These are phyloP conservation scores for Aix galericulata DNA, from an alignment of 2,113 vertebrate genomes.

Conservation along the genomic window DNA sequence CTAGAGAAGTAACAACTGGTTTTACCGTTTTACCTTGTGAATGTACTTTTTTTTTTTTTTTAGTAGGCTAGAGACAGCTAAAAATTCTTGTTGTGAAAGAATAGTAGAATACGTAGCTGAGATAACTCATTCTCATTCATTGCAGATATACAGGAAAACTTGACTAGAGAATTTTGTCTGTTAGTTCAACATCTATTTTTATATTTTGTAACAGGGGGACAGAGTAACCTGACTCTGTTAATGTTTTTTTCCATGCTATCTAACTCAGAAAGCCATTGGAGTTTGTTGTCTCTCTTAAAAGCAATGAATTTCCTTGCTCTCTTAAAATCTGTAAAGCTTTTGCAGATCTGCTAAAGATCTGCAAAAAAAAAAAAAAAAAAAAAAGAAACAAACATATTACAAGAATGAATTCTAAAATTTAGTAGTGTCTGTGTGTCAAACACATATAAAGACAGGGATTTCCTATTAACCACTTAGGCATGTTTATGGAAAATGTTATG, in stretches of 20 bases:
- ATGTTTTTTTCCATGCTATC: background rate
- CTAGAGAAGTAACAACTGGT: background rate
- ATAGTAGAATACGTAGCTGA: background rate
- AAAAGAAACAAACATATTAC: background rate
- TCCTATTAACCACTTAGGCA: background rate
- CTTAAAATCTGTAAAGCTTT: background rate
- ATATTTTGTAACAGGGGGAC: conserved; percentile 3
- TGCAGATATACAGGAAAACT: background rate
- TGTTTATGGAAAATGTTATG: background rate
- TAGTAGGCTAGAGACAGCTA: background rate
- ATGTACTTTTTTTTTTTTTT: background rate
- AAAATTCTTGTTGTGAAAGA: background rate
- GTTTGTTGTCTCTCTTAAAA: background rate
- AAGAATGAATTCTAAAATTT: background rate
- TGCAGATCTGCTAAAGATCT: too few relatives aligned
- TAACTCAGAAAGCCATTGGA: background rate
- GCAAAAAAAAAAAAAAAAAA: too few relatives aligned
- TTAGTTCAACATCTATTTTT: background rate
- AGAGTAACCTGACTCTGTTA: conserved; percentile 10
- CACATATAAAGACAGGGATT: background rate
- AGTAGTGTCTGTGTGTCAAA: rapidly evolving
- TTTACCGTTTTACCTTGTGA: conserved; percentile 6
- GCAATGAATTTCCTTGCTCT: background rate
- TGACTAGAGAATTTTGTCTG: background rate
- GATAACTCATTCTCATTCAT: background rate